Evolutionary conservation across 2,797 vertebrate species (phyloP), one percentile per base, ranked within the genome.

Genomic region (Coreius guichenoti): DNA sequence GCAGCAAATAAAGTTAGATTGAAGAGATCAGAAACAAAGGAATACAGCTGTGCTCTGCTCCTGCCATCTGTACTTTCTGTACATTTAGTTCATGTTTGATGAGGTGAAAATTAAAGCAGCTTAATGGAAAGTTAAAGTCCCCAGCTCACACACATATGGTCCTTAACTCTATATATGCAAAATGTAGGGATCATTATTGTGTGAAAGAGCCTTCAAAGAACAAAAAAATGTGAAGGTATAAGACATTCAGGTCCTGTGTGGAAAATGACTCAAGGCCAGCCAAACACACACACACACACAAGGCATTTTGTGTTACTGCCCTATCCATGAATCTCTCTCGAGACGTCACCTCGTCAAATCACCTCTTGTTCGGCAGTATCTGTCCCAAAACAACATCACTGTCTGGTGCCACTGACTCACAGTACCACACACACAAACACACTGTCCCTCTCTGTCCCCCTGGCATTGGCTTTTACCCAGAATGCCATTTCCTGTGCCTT

Each of bases 401-500:
- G 49, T 43, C 82, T 58, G 77, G 68, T 63, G 83, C 82, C 36
- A 67, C 26, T 31, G 75, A 61, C 70, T 47, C 65, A 63, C 75
- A 58, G 33, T 51, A 56, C 17, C 82, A 36, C 76, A 80, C 77
- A 81, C 79, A 87, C 83, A 81, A 56, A 80, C 67, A 85, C 84
- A 73, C 88, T 74, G 83, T 87, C 80, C 61, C 47, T 3, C 90
- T 90, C 84, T 80, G 86, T 91, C 85, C 84, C 89, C 73, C 85
- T 80, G 54, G 88, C 81, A 87, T 89, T 93, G 93, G 94, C 93
- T 90, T 89, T 81, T 89, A 91, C 91, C 93, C 94, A 94, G 87
- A 91, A 90, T 90, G 91, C 91, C 91, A 92, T 93, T 93, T 95
- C 93, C 93, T 92, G 91, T 90, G 89, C 91, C 93, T 91, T 91